Base-by-base conservation (phyloP, 2,113 vertebrate species). In the Oenanthe melanoleuca region DNA sequence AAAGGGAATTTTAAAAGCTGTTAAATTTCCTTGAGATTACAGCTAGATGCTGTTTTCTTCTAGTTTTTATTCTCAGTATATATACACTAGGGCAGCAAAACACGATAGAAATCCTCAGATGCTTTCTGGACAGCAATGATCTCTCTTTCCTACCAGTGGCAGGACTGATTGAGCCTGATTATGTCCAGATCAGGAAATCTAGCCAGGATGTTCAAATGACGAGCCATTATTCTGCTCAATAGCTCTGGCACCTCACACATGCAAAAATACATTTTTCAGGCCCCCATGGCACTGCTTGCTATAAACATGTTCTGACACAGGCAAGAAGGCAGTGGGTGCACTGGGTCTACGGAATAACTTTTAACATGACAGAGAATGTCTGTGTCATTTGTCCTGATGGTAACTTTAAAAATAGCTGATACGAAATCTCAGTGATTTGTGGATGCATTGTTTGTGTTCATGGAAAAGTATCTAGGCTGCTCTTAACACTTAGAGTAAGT, bases 361-460 rank as follows among this genome's bases (percentile, higher is more conserved):
- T 23, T 52, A 88, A 88, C 44, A 40, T 71, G 72, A 67, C 79
- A 95, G 77, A 92, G 78, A 92, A 84, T 38, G 59, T 67, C 52
- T 45, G 31, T 40, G 40, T 49, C 45, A 77, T 82, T 73, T 80
- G 72, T 55, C 38, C 61, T 66, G 33, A 78, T 83, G 60, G 60
- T 50, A 95, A 95, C 92, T 94, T 26, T 25, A 60, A 92, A 90
- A 92, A 64, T 56, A 73, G 71, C 73, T 71, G 57, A 59, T 92
- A 55, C 0, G 8, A 89, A 91, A 66, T 50, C 66, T 52, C 69
- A 67, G 60, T 72, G 28, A 87, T 75, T 80, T 2, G 1, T 49
- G 29, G 60, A 40, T 42, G n/a, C 8, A 2, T 24, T 45, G 33
- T 24, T 42, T 73, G 19, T 42, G 37, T 70, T 80, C 73, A 79